Evolutionary conservation across 2,113 vertebrate genomes (phyloP).

Genomic region (Aphyosemion australe): DNA sequence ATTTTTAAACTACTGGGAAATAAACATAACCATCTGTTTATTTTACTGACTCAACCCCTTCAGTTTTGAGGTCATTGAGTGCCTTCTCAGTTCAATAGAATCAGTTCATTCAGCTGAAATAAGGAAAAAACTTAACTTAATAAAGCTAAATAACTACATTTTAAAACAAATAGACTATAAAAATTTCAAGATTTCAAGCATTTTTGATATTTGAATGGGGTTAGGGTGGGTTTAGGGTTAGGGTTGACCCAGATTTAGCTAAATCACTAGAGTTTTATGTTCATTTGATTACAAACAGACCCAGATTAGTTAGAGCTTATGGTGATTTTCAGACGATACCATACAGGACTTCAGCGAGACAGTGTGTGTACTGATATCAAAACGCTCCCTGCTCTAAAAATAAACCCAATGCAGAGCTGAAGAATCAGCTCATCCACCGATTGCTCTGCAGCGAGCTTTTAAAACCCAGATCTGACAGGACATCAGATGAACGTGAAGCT

Average conservation of each 20-base stretch:
- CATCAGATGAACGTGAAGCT: constrained; percentile 34
- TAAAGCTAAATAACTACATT: too few species aligned
- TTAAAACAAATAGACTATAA: too few species aligned
- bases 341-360: background rate
- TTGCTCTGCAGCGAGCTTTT: constrained; percentile 43
- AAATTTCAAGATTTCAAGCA: background rate
- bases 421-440: constrained; percentile 49
- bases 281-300: background rate
- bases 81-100: too few species aligned
- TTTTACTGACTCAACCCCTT: too few species aligned
- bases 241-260: background rate
- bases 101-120: too few species aligned
- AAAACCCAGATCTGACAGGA: constrained; percentile 53
- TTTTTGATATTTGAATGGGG: background rate
- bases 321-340: background rate
- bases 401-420: constrained; percentile 42
- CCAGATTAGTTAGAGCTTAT: background rate
- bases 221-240: too few species aligned
- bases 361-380: constrained; percentile 8
- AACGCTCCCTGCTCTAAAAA: constrained; percentile 45
- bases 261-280: constrained; percentile 6
- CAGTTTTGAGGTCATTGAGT: too few species aligned
- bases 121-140: too few species aligned
- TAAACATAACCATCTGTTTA: too few species aligned
- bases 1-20: background rate